Evolutionary conservation across 2,888 invertebrate species (phyloP), one percentile per base, ranked within the genome.

Genomic region (Apamea monoglypha): DNA sequence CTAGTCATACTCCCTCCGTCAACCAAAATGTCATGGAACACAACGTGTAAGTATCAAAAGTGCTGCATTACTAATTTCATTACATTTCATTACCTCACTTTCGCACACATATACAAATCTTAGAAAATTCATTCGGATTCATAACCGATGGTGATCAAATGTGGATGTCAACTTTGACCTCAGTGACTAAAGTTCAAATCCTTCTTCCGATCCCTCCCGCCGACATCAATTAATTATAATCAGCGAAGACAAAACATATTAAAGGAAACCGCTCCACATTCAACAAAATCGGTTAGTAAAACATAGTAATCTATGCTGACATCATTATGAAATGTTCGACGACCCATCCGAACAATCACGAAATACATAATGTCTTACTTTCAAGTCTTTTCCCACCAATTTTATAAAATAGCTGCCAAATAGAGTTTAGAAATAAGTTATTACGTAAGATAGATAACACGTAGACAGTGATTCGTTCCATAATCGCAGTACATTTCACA

Each of bases 41-140:
- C 91, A 91, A 90, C 87, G 88, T 88, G 87, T 91, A 92, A 90
- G 91, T 92, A 93, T 92, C 90, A 92, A 93, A 93, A 93, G 91
- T 93, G 92, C 91, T 92, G 91, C 90, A 87, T 87, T 88, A 88
- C 89, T 83, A 80, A 85, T 83, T 88, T 89, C 89, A 88, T 87
- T 84, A 89, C 86, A 90, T 84, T 84, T n/a, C n/a, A n/a, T n/a
- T 79, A 83, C 83, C 80, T 89, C 87, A 88, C 87, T 87, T 83
- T 81, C 89, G 83, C 90, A 91, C 92, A 87, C 91, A 82, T 89
- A 89, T 91, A 93, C 92, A 93, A 92, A 93, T 91, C 87, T 91
- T 94, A 93, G 89, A 92, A 92, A 92, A 93, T 90, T 76, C 88
- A 88, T 88, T 83, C 88, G 88, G 85, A 83, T 88, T 86, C 84